phyloP scores from a whole-genome alignment of 2,797 vertebrate genomes.

The Sarcoramphus papa region DNA sequence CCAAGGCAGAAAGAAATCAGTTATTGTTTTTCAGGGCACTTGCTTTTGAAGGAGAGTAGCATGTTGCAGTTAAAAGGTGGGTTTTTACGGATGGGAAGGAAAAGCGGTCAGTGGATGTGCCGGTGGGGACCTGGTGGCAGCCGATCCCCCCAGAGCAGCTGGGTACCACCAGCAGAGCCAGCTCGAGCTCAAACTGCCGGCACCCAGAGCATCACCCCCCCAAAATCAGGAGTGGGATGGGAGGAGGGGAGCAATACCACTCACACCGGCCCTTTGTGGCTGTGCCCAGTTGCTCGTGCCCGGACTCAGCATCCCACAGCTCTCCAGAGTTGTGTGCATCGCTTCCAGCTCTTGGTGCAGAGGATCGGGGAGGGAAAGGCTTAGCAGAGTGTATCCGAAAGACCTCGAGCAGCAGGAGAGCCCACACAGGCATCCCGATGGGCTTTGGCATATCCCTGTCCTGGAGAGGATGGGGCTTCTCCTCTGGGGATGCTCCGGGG shows the following conservation, averaged over 20 bases:
- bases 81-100: not conserved
- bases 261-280: not conserved
- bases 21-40: conserved; percentile 11
- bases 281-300: fast-evolving
- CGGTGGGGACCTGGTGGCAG: not conserved
- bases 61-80: not conserved
- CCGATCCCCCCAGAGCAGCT: fast-evolving
- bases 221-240: not conserved
- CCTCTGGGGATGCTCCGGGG: not conserved
- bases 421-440: fast-evolving
- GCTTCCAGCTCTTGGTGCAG: not conserved
- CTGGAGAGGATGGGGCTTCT: not conserved
- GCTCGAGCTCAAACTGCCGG: not conserved
- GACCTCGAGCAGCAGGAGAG: not conserved
- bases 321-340: fast-evolving
- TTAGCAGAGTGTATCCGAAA: not conserved
- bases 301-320: fast-evolving
- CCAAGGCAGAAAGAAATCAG: conserved; percentile 19
- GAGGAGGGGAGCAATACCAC: not conserved
- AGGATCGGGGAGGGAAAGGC: not conserved
- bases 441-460: not conserved
- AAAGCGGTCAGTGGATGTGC: not conserved
- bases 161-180: not conserved
- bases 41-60: not conserved
- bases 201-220: not conserved